Percentiles rank a stretch among this genome's conserved stretches.
phyloP scores from a whole-genome alignment of 2,888 invertebrate genomes.

The Ditylenchus weischeri region DNA sequence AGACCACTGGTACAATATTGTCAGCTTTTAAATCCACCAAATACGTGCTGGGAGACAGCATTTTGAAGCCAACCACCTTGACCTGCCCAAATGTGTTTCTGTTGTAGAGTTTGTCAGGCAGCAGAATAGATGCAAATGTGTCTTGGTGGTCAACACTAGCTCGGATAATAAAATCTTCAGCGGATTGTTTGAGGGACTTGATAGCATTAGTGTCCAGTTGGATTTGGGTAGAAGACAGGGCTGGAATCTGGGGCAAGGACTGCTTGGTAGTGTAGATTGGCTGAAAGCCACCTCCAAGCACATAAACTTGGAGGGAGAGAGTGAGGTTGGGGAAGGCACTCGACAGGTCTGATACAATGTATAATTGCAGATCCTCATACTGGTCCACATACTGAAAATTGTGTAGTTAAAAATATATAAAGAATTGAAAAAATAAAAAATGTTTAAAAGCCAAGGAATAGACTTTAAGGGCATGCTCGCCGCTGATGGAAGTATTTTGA shows the following conservation, averaged over 20 bases:
- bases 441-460: no score
- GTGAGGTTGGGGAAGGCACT: constrained; percentile 26
- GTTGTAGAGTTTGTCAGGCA: constrained; percentile 19
- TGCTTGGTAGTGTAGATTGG: constrained; percentile 27
- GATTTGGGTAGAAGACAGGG: constrained; percentile 20
- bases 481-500: no score
- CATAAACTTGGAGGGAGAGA: constrained; percentile 27
- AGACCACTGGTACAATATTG: constrained; percentile 50
- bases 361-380: constrained; percentile 30
- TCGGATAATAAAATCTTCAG: constrained; percentile 15
- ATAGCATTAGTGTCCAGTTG: background rate
- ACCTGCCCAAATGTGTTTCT: constrained; percentile 17
- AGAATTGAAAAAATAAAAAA: background rate
- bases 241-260: constrained; percentile 14
- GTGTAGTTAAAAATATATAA: background rate
- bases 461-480: no score
- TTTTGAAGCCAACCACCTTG: constrained; percentile 11
- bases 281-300: constrained; percentile 16
- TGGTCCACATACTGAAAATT: constrained; percentile 35
- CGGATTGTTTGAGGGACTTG: background rate
- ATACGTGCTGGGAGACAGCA: constrained; percentile 31
- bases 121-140: constrained; percentile 10
- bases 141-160: constrained; percentile 2
- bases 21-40: constrained; percentile 31
- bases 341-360: constrained; percentile 35